These are phyloP conservation scores for Hymenochirus boettgeri DNA, from an alignment of 2,113 vertebrate species.

Conservation along the genomic window DNA sequence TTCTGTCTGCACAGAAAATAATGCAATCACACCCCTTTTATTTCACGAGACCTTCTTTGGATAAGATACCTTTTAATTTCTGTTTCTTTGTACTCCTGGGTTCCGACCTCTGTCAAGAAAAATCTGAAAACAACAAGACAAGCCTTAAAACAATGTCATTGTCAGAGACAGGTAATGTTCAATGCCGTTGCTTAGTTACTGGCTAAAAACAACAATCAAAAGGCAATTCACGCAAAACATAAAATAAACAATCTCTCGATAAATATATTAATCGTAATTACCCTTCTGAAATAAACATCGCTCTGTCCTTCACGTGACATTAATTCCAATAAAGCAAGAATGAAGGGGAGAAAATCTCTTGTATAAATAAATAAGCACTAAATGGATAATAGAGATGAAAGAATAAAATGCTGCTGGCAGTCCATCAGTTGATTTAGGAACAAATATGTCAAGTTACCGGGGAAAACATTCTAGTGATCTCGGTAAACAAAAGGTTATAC, in stretches of 20 bases:
- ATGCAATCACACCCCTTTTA: no score
- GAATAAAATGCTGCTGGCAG: neutral
- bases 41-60: no score
- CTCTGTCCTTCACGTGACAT: conserved; percentile 15
- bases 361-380: neutral
- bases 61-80: neutral
- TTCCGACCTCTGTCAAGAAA: neutral
- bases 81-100: neutral
- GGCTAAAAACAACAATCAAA: conserved; percentile 14
- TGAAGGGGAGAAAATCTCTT: neutral
- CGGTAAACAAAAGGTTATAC: neutral
- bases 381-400: conserved; percentile 8
- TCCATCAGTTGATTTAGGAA: neutral
- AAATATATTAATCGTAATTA: conserved; percentile 19
- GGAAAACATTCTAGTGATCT: neutral
- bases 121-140: conserved; percentile 3
- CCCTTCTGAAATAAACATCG: conserved; percentile 18
- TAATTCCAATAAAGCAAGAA: conserved; percentile 2
- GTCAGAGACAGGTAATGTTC: conserved; percentile 6
- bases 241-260: conserved; percentile 16
- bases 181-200: conserved; percentile 10
- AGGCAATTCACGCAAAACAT: conserved; percentile 13
- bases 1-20: no score
- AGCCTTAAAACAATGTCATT: conserved; percentile 12
- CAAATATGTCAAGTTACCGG: neutral